Evolutionary conservation across 2,888 invertebrate species (phyloP), one percentile per base, ranked within the genome.

Genomic region (Drosophila gaucha): DNA sequence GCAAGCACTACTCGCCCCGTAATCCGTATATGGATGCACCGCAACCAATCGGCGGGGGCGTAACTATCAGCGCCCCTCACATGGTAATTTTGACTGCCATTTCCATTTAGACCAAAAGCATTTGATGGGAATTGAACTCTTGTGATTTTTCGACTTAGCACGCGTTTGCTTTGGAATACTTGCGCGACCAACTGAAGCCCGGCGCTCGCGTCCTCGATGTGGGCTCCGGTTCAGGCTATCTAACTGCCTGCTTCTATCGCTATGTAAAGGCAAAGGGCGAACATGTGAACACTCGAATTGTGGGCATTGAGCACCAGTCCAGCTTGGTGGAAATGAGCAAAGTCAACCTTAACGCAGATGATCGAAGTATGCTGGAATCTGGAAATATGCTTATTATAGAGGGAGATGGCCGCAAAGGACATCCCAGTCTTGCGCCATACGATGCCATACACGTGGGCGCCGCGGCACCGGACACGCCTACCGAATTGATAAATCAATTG

Each of bases 31-130:
- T 95, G 91, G 98, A 99, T 92, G 94, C 96, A 9, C 98, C 98
- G 0, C 98, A 98, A 91, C 94, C 96, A 49, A 99, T 99, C 89
- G 99, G 99, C 44, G 98, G 94, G 90, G 96, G 97, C 24, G 99
- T 98, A 5, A 99, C 98, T 0, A 98, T 99, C 67, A 97, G 97
- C 92, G 98, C 98, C 31, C 98, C 98, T 10, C 98, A 98, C 90
- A 99, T 99, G 98, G 97, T 97, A 92, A 90, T 83, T 57, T 16
- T 30, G 9, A 18, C n/a, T 41, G 24, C 0, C 14, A 9, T 28
- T 18, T 9, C 73, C 71, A 47, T 4, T 22, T 4, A 18, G 0
- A 22, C 3, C 26, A 10, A 46, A 14, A 6, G 24, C 30, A 26
- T 31, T 41, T 16, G 10, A 12, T 14, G 10, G 26, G 33, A 31